Evolutionary conservation across 2,888 invertebrate genomes (phyloP).

Genomic region (Cephus runcator): DNA sequence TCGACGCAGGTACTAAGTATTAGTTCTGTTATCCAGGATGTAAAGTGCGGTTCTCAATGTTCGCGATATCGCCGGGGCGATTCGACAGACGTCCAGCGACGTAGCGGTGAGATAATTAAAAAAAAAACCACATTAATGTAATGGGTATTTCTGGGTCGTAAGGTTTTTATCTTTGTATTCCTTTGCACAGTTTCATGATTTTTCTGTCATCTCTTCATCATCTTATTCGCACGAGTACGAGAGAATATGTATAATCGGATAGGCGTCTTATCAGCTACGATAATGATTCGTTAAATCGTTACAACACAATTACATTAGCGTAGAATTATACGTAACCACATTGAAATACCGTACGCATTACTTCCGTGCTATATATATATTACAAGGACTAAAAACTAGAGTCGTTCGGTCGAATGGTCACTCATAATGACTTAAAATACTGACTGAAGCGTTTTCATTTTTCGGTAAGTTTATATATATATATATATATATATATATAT

Average conservation of each 20-base stretch:
- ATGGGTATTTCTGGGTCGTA: slow-evolving; percentile 10
- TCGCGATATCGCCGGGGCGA: not conserved
- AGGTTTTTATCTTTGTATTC: not conserved
- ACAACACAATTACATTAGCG: slow-evolving; percentile 2
- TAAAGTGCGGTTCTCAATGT: not conserved
- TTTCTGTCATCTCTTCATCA: not conserved
- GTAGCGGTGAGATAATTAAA: not conserved
- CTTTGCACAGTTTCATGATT: not conserved
- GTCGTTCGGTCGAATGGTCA: slow-evolving; percentile 1
- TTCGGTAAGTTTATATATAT: not conserved
- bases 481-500: no score
- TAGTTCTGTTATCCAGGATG: not conserved
- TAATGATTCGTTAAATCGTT: slow-evolving; percentile 4
- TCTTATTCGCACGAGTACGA: not conserved
- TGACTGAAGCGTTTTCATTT: slow-evolving; percentile 14
- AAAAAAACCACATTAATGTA: slow-evolving; percentile 18
- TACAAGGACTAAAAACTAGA: slow-evolving; percentile 8
- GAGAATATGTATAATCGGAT: not conserved
- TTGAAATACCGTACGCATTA: slow-evolving; percentile 8
- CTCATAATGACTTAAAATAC: slow-evolving; percentile 6
- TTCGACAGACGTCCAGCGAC: not conserved
- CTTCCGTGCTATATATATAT: slow-evolving; percentile 4
- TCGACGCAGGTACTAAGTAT: not conserved
- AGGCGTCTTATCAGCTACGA: slow-evolving; percentile 4
- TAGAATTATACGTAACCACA: slow-evolving; percentile 13